A percentile compares a stretch with the other conserved stretches of the same genome.
Conservation (phyloP, 2,113 vertebrate genomes). For the Catharus fuscescens region DNA sequence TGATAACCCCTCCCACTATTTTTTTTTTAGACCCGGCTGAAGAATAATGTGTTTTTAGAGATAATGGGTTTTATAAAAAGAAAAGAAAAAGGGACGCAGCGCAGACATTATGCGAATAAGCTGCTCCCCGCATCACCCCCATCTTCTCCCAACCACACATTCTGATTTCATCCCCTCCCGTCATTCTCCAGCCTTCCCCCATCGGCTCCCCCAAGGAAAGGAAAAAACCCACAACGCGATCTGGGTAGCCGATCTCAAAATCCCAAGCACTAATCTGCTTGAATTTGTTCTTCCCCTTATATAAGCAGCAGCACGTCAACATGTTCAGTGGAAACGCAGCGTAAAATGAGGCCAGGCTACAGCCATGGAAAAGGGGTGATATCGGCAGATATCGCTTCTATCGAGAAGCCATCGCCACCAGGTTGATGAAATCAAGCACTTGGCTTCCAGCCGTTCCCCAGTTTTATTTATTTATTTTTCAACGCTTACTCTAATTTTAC, state of each 20-base stretch:
- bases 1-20: slow-evolving; percentile 78
- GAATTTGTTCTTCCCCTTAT: slow-evolving; percentile 79
- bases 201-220: slow-evolving; percentile 64
- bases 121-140: slow-evolving; percentile 74
- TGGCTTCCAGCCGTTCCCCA: not conserved
- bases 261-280: slow-evolving; percentile 80
- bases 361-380: slow-evolving; percentile 60
- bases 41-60: slow-evolving; percentile 84
- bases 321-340: slow-evolving; percentile 77
- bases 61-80: slow-evolving; percentile 76
- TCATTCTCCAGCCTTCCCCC: slow-evolving; percentile 64
- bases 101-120: slow-evolving; percentile 77
- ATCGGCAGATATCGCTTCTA: slow-evolving; percentile 61
- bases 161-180: slow-evolving; percentile 60
- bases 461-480: slow-evolving; percentile 44
- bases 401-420: slow-evolving; percentile 56
- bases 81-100: slow-evolving; percentile 68
- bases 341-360: slow-evolving; percentile 74
- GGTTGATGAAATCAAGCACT: slow-evolving; percentile 42
- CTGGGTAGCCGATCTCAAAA: slow-evolving; percentile 81
- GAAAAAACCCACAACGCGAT: slow-evolving; percentile 65
- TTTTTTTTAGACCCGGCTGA: slow-evolving; percentile 69
- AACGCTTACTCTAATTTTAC: not conserved
- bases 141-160: slow-evolving; percentile 58
- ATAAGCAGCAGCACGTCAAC: slow-evolving; percentile 83